Conservation (phyloP, 1,140 invertebrate species). For the Gerris buenoi region DNA sequence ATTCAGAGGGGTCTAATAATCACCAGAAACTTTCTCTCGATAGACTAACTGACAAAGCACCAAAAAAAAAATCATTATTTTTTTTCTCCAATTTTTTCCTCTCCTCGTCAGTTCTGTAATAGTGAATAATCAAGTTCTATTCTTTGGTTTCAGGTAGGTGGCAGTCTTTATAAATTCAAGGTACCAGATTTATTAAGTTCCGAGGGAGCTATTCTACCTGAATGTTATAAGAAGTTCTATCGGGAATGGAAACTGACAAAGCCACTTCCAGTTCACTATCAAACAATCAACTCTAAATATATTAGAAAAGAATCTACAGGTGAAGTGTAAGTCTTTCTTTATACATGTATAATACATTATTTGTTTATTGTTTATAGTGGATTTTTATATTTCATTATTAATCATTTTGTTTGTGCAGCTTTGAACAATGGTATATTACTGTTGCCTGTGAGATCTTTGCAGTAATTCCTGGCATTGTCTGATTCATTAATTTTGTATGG, state of each 20-base stretch:
- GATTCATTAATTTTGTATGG: background rate
- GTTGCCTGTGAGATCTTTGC: background rate
- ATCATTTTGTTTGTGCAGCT: background rate
- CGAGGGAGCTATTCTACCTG: constrained; percentile 47
- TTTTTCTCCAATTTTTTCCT: no score
- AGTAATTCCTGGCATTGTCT: background rate
- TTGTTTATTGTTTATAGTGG: background rate
- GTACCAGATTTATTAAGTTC: constrained; percentile 11
- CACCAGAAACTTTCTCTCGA: no score
- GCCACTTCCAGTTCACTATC: constrained; percentile 71
- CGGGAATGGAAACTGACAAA: constrained; percentile 60
- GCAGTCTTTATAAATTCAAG: constrained; percentile 14
- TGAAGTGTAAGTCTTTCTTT: constrained; percentile 39
- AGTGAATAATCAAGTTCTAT: no score
- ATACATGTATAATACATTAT: background rate
- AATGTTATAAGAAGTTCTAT: constrained; percentile 77
- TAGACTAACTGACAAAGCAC: no score
- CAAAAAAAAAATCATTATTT: no score
- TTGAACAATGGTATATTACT: background rate
- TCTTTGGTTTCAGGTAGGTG: no score
- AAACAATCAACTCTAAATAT: constrained; percentile 56
- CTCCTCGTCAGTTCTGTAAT: no score
- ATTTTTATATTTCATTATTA: background rate
- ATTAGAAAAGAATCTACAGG: constrained; percentile 52
- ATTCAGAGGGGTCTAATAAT: no score